Evolutionary conservation across 2,113 vertebrate species (phyloP), one percentile per base, ranked within the genome.

Genomic region (Elaphurus davidianus): DNA sequence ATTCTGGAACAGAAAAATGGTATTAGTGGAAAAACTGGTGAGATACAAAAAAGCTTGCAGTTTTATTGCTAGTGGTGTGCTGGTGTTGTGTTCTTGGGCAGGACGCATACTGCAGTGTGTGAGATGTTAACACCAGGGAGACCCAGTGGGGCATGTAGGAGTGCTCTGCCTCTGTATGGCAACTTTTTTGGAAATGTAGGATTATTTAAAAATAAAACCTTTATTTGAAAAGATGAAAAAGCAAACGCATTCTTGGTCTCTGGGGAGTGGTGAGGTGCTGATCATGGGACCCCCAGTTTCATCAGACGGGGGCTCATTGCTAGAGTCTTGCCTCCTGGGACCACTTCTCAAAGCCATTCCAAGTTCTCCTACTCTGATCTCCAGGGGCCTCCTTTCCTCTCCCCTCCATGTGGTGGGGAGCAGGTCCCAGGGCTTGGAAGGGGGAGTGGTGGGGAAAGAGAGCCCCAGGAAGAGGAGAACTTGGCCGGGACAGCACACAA

Each of bases 61-160:
- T 13, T 3, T 5, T 1, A 0, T 25, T 25, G 52, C 17, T 3
- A 3, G 28, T 0, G 17, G 9, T 1, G 36, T 19, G 33, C 40
- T 79, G 6, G 25, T 3, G 9, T 3, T 13, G 60, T 40, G 0
- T 25, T 36, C 76, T 28, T 23, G 15, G 71, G 25, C 1, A 60
- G 7, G 28, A 19, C 2, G 2, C 0, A 43, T 25, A 4, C 27
- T 8, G 7, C 15, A 4, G 36, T 10, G 4, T 0, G 3, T 3
- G 15, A n/a, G 36, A 2, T 15, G 47, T 6, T 67, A 1, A 16
- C 5, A 21, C n/a, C 19, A 40, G 10, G 2, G n/a, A 71, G 67
- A 71, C 67, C 19, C n/a, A 23, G 19, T 40, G n/a, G 67, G 67
- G 19, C 19, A 1, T 3, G 23, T 0, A 28, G 78, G 60, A 71